These are phyloP conservation scores for Lasiurus cinereus DNA, from an alignment of 2,113 vertebrate species.

Conservation along the genomic window DNA sequence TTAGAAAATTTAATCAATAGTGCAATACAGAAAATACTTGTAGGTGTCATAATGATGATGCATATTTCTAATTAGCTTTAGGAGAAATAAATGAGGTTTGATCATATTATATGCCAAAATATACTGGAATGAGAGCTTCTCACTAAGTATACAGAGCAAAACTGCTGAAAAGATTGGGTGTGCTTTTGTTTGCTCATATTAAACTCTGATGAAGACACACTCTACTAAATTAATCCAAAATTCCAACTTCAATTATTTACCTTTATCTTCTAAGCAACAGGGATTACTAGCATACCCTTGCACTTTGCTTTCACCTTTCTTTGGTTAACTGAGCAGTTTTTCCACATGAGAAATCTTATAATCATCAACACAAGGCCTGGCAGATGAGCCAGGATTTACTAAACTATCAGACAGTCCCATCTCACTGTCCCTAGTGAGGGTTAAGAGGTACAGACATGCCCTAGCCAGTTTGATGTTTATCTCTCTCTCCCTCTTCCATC, in stretches of 20 bases:
- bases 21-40: background rate
- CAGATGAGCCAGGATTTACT: background rate
- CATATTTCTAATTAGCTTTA: slow-evolving; percentile 39
- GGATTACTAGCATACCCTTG: background rate
- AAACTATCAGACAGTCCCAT: background rate
- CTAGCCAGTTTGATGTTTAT: too few relatives aligned
- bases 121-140: background rate
- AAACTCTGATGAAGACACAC: background rate
- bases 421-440: background rate
- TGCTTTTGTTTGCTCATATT: slow-evolving; percentile 1
- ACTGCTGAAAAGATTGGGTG: background rate
- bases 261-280: background rate
- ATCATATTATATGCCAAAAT: slow-evolving; percentile 30
- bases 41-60: background rate
- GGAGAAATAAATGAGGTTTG: background rate
- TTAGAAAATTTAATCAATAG: slow-evolving; percentile 54
- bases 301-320: background rate
- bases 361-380: background rate
- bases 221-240: background rate
- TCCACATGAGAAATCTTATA: background rate
- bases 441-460: background rate
- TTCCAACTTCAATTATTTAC: slow-evolving; percentile 51
- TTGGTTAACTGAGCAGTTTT: background rate
- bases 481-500: too few relatives aligned
- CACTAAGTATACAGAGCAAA: background rate